Evolutionary conservation across 2,113 vertebrate species (phyloP), one percentile per base, ranked within the genome.

Genomic region (Gymnarchus niloticus): DNA sequence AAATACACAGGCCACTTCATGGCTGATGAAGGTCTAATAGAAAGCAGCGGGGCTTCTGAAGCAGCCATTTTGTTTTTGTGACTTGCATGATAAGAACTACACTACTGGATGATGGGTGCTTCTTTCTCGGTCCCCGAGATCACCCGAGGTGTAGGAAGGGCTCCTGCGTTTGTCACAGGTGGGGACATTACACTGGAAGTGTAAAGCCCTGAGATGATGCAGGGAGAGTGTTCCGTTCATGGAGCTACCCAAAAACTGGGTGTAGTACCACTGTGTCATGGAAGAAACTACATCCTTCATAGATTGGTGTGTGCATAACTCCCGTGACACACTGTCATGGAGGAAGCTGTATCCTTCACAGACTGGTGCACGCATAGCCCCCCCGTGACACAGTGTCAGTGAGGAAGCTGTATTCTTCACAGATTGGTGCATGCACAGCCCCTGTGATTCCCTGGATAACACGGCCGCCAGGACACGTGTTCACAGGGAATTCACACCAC

Each of bases 1-100:
- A 59, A 83, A 57, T n/a, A 83, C 37, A 59, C 54, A 83, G 56
- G 56, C 54, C 52, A 83, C 82, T 51, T 57, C 82, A 56, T 51
- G 56, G 49, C 82, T 57, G 82, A 83, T 83, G 49, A 59, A 59
- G 82, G 82, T 44, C 82, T 83, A 83, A 83, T 83, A 59, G 52
- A 54, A 83, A 83, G 82, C 82, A 83, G 37, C 82, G 37, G 82
- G 82, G 41, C 28, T 10, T 56, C 49, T 59, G 82, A 83, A 54
- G 80, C 51, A 25, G 80, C 49, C 82, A 83, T 83, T 83, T 83
- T 83, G 52, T 44, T 56, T 44, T 25, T 59, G 82, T 83, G 56
- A 57, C 82, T 83, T 83, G 82, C 82, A 83, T 44, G 82, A 44
- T 23, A 57, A 83, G 3, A 83, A 37, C 56, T 2, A 21, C 17